Conservation (phyloP, 2,113 vertebrate genomes). For the Sitta europaea region DNA sequence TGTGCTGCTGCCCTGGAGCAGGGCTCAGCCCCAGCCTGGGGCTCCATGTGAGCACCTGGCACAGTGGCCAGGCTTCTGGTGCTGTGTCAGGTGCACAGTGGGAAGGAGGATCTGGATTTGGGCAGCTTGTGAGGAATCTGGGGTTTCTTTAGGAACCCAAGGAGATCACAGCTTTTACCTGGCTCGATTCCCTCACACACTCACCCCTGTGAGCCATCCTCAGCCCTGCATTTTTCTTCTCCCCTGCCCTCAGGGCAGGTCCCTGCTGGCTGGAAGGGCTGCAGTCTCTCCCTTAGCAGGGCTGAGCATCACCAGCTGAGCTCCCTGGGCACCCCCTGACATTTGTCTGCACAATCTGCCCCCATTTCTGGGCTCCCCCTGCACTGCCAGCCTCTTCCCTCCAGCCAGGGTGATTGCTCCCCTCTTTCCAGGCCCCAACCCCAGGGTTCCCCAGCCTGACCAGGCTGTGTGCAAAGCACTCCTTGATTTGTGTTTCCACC, state of each 20-base stretch:
- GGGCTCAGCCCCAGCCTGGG: neutral
- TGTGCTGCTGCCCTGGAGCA: neutral
- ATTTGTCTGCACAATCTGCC: rapidly evolving
- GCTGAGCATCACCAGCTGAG: neutral
- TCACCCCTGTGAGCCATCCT: neutral
- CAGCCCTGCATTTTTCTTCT: neutral
- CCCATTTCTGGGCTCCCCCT: neutral
- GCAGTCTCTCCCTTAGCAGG: neutral
- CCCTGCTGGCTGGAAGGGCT: neutral
- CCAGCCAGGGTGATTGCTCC: neutral
- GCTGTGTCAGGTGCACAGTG: neutral
- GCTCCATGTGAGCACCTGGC: neutral
- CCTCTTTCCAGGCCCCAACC: neutral
- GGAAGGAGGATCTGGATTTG: neutral
- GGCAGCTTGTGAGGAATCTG: neutral
- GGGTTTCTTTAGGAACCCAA: neutral
- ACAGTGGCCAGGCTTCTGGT: neutral
- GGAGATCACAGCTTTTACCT: neutral
- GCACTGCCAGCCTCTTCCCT: neutral
- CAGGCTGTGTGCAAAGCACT: neutral
- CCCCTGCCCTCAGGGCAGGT: neutral
- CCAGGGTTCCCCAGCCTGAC: neutral
- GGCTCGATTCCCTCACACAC: neutral
- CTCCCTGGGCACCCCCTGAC: neutral
- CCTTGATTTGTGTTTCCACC: neutral